phyloP scores from a whole-genome alignment of 2,113 vertebrate genomes.

The Atherinomorus stipes region DNA sequence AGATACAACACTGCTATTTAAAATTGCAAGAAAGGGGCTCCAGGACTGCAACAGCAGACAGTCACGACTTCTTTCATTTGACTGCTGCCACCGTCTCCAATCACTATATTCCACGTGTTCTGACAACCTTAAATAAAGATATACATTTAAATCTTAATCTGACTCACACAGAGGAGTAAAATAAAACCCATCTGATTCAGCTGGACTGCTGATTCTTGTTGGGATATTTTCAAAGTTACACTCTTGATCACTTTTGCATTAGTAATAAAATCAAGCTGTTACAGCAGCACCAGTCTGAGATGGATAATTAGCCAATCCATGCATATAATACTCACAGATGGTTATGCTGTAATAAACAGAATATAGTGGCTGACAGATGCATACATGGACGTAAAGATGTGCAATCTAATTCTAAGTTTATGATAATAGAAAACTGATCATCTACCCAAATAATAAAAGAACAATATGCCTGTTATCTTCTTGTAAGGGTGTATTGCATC shows the following conservation, averaged over 20 bases:
- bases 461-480: not conserved
- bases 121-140: not conserved
- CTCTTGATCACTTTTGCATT: not conserved
- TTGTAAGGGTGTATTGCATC: too few relatives aligned
- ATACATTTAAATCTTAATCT: not conserved
- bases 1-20: not conserved
- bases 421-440: not conserved
- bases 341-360: not conserved
- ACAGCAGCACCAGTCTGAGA: not conserved
- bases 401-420: not conserved
- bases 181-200: not conserved
- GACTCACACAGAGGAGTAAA: not conserved
- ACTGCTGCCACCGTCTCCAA: not conserved
- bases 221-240: not conserved
- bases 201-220: not conserved
- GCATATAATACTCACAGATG: not conserved
- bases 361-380: not conserved
- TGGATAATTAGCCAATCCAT: not conserved
- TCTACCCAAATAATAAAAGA: not conserved
- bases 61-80: not conserved
- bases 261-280: not conserved
- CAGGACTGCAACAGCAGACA: not conserved
- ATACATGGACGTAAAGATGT: not conserved
- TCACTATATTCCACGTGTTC: not conserved
- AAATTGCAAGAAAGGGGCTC: not conserved